phyloP scores from a whole-genome alignment of 2,888 invertebrate genomes.

The Gonocerus acuteangulatus region DNA sequence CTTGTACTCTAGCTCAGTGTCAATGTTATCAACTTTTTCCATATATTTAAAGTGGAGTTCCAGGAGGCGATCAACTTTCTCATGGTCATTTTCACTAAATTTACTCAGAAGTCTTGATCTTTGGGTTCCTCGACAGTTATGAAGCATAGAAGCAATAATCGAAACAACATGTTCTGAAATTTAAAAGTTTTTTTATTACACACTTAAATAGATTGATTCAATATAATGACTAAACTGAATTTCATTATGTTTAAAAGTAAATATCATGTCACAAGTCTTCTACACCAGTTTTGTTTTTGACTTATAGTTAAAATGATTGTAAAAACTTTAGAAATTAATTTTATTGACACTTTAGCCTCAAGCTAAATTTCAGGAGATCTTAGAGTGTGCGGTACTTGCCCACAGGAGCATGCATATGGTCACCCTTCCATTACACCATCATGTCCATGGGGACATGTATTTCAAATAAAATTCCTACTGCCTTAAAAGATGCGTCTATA shows the following conservation, averaged over 20 bases:
- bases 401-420: no score
- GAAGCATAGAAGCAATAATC: slow-evolving; percentile 84
- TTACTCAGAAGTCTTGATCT: slow-evolving; percentile 85
- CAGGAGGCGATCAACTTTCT: slow-evolving; percentile 91
- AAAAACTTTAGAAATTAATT: no score
- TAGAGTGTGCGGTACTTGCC: no score
- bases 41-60: slow-evolving; percentile 96
- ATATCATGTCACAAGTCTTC: neutral
- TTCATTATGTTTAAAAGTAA: neutral
- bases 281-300: neutral
- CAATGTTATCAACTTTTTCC: slow-evolving; percentile 80
- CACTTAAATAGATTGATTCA: neutral
- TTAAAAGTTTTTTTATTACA: neutral
- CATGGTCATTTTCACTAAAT: slow-evolving; percentile 95
- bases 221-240: neutral
- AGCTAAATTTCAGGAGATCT: no score
- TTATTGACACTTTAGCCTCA: no score
- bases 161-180: slow-evolving; percentile 79
- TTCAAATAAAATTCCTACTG: no score
- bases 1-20: slow-evolving; percentile 61
- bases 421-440: no score
- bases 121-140: slow-evolving; percentile 86
- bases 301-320: no score
- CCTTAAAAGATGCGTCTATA: no score
- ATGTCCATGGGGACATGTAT: no score